Base-by-base conservation (phyloP, 2,888 invertebrate genomes). In the Strigamia crassipes region DNA sequence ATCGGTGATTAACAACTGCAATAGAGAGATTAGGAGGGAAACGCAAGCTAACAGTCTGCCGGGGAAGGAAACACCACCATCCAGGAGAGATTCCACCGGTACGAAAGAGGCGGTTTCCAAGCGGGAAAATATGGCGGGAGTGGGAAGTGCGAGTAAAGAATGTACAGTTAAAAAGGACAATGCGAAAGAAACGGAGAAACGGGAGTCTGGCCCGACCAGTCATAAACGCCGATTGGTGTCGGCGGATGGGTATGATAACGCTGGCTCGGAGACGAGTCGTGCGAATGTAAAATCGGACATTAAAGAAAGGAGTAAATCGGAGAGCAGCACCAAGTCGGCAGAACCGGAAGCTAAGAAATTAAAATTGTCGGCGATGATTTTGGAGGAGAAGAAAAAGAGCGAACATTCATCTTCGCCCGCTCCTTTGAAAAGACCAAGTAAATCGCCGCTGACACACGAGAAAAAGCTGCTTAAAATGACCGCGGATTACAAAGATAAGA, bases 381-480 rank as follows among this genome's bases (percentile, higher is more conserved):
- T 31, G 81, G 82, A 84, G 82, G 83, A 80, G 77, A 83, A 81
- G 82, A 79, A 81, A 80, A 61, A 82, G 81, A 42, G 66, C 18
- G 78, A 82, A 31, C 38, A 78, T 79, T 84, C 83, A 42, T 83
- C 83, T 81, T 83, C 79, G 86, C 86, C 27, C 83, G 86, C 83
- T 10, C 73, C 73, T 85, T 86, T 85, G 87, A 85, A 86, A 86
- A 86, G 83, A 85, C 83, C 85, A 87, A 85, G 78, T 84, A 84
- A 81, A 84, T 86, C 84, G 86, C 86, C 87, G 84, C 88, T 87
- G 83, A 88, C 88, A 84, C 88, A 88, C 82, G 61, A 66, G 15
- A 81, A 81, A 23, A 56, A 81, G 23, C 66, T 82, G 78, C 82
- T 78, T 1, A 79, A 78, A 34, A 10, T 77, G 61, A 23, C 46